These are phyloP conservation scores for Lasiommata megera DNA, from an alignment of 2,888 invertebrate genomes.

Conservation along the genomic window DNA sequence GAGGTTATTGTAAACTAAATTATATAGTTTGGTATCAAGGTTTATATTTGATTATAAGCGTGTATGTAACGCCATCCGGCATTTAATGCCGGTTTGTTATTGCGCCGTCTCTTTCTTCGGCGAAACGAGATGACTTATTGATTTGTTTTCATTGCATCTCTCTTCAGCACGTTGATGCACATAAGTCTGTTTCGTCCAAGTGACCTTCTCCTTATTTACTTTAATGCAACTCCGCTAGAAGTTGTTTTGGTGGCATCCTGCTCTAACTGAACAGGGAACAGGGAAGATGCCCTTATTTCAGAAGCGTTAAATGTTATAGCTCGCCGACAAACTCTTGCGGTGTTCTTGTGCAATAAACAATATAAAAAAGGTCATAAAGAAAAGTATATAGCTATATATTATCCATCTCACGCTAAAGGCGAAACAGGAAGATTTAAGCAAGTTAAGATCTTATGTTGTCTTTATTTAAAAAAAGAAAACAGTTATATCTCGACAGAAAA, in stretches of 20 bases:
- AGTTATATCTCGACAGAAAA: no score
- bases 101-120: conserved; percentile 71
- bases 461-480: no score
- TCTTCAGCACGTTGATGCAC: conserved; percentile 56
- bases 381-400: background rate
- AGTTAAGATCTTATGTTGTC: no score
- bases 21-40: conserved; percentile 43
- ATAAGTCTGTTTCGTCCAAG: conserved; percentile 60
- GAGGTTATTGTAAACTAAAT: conserved; percentile 37
- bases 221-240: conserved; percentile 56
- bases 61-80: conserved; percentile 55
- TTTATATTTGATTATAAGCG: conserved; percentile 42
- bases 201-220: conserved; percentile 77
- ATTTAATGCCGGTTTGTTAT: conserved; percentile 78
- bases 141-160: conserved; percentile 82
- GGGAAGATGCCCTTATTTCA: conserved; percentile 53
- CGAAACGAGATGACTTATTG: conserved; percentile 74
- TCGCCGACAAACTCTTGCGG: conserved; percentile 7
- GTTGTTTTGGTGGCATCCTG: conserved; percentile 77
- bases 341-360: conserved; percentile 5
- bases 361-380: background rate
- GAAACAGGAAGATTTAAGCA: no score
- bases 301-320: conserved; percentile 28
- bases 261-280: conserved; percentile 61
- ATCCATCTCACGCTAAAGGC: no score